phyloP scores from a whole-genome alignment of 2,113 vertebrate species.

The Sminthopsis crassicaudata region DNA sequence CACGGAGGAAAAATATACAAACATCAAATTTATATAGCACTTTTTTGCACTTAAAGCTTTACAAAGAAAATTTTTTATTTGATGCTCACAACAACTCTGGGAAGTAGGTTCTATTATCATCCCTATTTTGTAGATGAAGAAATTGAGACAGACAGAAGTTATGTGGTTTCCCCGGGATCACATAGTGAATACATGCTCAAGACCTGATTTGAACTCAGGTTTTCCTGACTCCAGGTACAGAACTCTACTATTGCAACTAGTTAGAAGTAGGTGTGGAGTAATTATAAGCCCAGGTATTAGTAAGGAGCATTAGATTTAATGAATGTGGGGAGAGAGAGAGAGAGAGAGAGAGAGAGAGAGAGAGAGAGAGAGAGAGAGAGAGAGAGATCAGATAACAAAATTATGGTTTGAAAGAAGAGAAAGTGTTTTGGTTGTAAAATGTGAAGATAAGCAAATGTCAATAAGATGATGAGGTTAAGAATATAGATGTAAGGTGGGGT shows the following conservation, averaged over 20 bases:
- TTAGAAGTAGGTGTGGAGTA: not conserved
- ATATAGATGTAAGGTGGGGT: not conserved
- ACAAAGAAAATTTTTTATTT: not conserved
- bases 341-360: too few species aligned
- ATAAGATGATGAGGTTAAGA: not conserved
- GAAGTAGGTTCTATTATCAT: not conserved
- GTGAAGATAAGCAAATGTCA: too few species aligned
- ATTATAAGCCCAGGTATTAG: not conserved
- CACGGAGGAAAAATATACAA: not conserved
- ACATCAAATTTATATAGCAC: not conserved
- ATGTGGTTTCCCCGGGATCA: not conserved
- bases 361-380: not conserved
- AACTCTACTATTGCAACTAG: not conserved
- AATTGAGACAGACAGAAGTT: not conserved
- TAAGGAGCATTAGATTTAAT: not conserved
- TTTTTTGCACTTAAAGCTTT: not conserved
- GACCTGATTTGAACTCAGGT: not conserved
- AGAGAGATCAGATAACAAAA: not conserved
- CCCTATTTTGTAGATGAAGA: not conserved
- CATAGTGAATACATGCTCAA: not conserved
- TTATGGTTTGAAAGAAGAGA: not conserved
- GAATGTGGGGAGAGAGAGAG: too few species aligned
- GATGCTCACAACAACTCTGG: not conserved
- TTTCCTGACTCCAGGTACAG: not conserved
- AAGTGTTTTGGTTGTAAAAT: not conserved